Evolutionary conservation across 2,888 invertebrate genomes (phyloP), one percentile per base, ranked within the genome.

Genomic region (Charanyca ferruginea): DNA sequence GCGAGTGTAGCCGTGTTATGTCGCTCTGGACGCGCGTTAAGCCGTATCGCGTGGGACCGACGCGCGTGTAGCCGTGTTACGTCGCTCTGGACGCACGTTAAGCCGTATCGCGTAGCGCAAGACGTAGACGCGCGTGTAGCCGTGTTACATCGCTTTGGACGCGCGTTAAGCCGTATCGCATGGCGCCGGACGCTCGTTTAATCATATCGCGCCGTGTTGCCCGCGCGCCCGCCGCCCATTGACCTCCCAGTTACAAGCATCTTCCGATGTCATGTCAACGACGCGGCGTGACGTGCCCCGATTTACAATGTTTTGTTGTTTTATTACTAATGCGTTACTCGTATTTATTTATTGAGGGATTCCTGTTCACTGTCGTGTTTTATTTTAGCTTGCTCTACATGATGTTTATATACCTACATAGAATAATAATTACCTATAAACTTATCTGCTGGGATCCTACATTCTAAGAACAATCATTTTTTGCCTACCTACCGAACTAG

Each of bases 211-310:
- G 41, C 22, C 45, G 32, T 18, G 25, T 18, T 48, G 18, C 11
- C 1, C 20, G 35, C 28, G 58, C 70, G 61, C 49, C 67, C 72
- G 67, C 59, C 73, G 35, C 75, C 67, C 59, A 57, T 67, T 75
- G 73, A 77, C 75, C 67, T 77, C 52, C 25, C 44, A 22, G 54
- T 54, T 67, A 48, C 16, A 59, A 63, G 18, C 47, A 44, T 52
- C 41, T 57, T 47, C 45, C 45, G 52, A 61, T 66, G 73, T 51
- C 35, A 61, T 66, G 73, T 51, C 35, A 51, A 42, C 48, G 32
- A 7, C 32, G 32, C 32, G 66, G 6, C 42, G 42, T n/a, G 49
- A 67, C 73, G 78, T 77, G 67, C 67, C 47, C 58, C 28, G 67
- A 62, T 72, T 62, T 44, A 44, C 32, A 48, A 70, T 53, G 51